Percentiles rank a stretch among this genome's conserved stretches.
phyloP scores from a whole-genome alignment of 1,140 invertebrate genomes.

The Holcopasites calliopsidis region DNA sequence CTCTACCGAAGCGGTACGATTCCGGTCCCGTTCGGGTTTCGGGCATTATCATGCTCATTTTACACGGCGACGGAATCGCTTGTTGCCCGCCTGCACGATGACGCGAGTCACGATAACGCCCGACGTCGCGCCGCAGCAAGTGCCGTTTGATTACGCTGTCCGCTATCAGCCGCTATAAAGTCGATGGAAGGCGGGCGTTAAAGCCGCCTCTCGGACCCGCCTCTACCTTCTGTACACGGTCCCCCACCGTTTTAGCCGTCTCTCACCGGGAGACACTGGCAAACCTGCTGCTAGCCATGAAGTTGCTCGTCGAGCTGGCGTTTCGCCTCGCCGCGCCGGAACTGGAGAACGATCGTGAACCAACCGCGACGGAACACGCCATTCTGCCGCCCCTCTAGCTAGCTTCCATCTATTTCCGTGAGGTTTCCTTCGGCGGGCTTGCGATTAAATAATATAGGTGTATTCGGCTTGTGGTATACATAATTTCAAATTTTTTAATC shows the following conservation, averaged over 20 bases:
- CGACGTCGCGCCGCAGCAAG: conserved; percentile 59
- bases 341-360: conserved; percentile 34
- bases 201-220: conserved; percentile 75
- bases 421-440: no score
- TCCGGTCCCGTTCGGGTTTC: conserved; percentile 27
- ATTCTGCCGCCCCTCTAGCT: conserved; percentile 26
- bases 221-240: conserved; percentile 67
- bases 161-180: conserved; percentile 71
- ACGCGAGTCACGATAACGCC: conserved; percentile 38
- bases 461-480: no score
- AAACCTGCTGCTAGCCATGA: conserved; percentile 53
- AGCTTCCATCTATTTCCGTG: neutral
- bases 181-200: conserved; percentile 71
- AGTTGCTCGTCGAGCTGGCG: conserved; percentile 27
- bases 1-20: neutral
- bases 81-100: neutral
- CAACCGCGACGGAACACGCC: conserved; percentile 27
- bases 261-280: conserved; percentile 56
- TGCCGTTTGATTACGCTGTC: conserved; percentile 68
- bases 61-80: conserved; percentile 8
- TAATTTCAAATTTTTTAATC: no score
- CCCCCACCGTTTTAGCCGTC: conserved; percentile 54
- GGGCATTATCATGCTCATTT: conserved; percentile 38
- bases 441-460: no score
- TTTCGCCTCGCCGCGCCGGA: conserved; percentile 26